Conservation (phyloP, 1,140 invertebrate species). For the Andrena cerasifolii region DNA sequence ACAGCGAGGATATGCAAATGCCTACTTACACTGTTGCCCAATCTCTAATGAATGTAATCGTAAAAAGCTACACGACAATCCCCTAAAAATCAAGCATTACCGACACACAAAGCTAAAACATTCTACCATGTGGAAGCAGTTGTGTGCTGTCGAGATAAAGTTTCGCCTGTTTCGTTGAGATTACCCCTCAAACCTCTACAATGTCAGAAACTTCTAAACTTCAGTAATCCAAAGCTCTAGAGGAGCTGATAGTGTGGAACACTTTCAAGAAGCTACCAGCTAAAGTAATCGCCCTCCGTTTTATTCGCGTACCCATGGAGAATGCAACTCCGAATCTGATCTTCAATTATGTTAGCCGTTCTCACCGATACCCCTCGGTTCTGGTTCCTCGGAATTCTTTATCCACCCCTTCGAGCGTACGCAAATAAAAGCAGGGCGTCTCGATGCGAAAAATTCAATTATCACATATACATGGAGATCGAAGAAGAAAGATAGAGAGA, state of each 20-base stretch:
- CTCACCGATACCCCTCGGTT: too few relatives aligned
- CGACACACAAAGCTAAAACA: background rate
- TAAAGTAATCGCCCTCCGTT: conserved; percentile 8
- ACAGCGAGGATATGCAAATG: background rate
- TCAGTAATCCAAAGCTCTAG: background rate
- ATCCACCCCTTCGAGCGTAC: conserved; percentile 4
- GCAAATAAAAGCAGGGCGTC: conserved; percentile 45
- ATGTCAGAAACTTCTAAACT: background rate
- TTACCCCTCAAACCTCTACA: background rate
- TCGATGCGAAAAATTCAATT: conserved; percentile 27
- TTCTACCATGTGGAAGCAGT: background rate
- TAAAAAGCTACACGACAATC: background rate
- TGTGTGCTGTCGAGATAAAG: background rate
- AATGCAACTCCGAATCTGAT: too few relatives aligned
- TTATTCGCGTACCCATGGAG: conserved; percentile 5
- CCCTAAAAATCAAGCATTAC: background rate
- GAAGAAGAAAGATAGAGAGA: conserved; percentile 55
- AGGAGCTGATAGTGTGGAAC: background rate
- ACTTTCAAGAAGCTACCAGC: conserved; percentile 1
- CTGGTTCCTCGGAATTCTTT: too few relatives aligned
- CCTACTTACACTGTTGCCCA: background rate
- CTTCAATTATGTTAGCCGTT: too few relatives aligned
- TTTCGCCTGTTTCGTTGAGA: background rate
- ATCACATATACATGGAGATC: conserved; percentile 54
- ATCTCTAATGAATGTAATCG: background rate